Evolutionary conservation across 1,140 invertebrate species (phyloP), one percentile per base, ranked within the genome.

Genomic region (Lucilia sericata): DNA sequence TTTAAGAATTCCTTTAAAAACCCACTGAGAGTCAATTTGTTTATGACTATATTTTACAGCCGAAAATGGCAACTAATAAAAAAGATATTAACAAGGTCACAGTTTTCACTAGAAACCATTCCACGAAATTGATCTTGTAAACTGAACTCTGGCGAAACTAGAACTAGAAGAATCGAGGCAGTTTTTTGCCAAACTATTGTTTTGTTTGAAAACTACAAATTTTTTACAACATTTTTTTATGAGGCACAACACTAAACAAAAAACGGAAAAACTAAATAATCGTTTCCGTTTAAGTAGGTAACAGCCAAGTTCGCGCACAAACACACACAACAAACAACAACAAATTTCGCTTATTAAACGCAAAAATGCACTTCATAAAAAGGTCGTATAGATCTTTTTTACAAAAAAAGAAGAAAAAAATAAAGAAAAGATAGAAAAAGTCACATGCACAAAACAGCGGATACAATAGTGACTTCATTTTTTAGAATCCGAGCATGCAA

Each of bases 141-240:
- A 74, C 82, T 49, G 55, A 80, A 80, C 76, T 80, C 76, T 80
- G 21, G 76, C 84, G 88, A 89, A 89, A 85, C 88, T 89, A 89
- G 88, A 89, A 89, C 88, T 89, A 88, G 88, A 89, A 89, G 88
- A 89, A 89, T 88, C 87, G 86, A 89, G 88, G 88, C 88, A 89
- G 87, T 89, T 89, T 89, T 89, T 89, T 88, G 42, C 76, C n/a
- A 47, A 25, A 21, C 36, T 5, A 80, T 70, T 70, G 65, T 65
- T 65, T 70, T 70, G 65, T 60, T 21, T 21, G 12, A 19, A 70
- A 25, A 21, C 19, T 5, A 25, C 0, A 80, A 21, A 13, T 25
- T 80, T 80, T 80, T 80, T 51, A 80, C 19, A 25, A 80, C 19
- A 76, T 49, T 49, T 80, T 80, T 80, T 55, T 76, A 76, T 76